A percentile compares a stretch with the other conserved stretches of the same genome.
These are phyloP conservation scores for Stictonetta naevosa DNA, from an alignment of 2,113 vertebrate species.

Conservation along the genomic window DNA sequence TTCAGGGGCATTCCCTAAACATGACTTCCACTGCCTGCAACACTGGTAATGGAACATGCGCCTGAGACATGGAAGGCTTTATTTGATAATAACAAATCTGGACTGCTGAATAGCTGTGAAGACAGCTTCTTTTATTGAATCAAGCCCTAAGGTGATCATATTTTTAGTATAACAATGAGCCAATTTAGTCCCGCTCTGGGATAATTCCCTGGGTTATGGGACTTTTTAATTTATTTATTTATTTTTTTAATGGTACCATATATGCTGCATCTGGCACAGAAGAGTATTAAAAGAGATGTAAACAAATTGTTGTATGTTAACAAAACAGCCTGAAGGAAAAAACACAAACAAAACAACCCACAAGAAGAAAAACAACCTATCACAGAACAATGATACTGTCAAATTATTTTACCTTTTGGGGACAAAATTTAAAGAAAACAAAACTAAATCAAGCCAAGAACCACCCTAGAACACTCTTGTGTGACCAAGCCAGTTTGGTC, in stretches of 20 bases:
- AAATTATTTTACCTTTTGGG: not conserved
- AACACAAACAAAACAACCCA: not conserved
- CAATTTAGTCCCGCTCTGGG: constrained; percentile 4
- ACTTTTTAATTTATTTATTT: not conserved
- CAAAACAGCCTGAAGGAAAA: not conserved
- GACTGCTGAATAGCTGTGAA: not conserved
- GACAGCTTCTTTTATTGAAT: not conserved
- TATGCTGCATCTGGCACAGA: not conserved
- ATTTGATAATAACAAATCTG: not conserved
- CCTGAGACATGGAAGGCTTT: not conserved
- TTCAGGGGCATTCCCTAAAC: not conserved
- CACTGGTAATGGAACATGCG: not conserved
- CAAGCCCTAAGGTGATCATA: constrained; percentile 28
- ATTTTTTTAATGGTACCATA: not conserved
- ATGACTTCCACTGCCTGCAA: not conserved
- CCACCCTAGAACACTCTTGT: not conserved
- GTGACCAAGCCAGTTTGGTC: not conserved
- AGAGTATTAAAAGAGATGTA: not conserved
- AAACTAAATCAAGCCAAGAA: not conserved
- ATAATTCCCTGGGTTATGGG: not conserved
- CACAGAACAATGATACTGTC: not conserved
- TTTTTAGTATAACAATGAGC: constrained; percentile 12
- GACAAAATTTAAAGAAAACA: not conserved
- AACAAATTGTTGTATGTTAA: not conserved
- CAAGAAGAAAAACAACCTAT: not conserved